These are phyloP conservation scores for Ptiloglossa arizonensis DNA, from an alignment of 1,140 invertebrate species.

Conservation along the genomic window DNA sequence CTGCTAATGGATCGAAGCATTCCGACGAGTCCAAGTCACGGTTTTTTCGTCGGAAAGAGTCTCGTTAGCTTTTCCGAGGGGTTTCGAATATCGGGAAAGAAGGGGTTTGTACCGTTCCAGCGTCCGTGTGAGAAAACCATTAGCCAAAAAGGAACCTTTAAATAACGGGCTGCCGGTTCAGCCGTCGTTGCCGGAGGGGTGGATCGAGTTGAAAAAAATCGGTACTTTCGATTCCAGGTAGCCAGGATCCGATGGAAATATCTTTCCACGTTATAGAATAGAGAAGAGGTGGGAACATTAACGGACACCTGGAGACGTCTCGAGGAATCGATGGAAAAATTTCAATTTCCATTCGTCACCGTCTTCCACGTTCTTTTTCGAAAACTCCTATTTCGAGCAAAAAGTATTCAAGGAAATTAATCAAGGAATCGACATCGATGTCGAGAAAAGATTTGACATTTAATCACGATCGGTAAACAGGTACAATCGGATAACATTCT, in stretches of 20 bases:
- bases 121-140: constrained; percentile 76
- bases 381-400: background rate
- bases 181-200: constrained; percentile 57
- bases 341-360: background rate
- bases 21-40: constrained; percentile 1
- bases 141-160: constrained; percentile 72
- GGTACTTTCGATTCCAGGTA: constrained; percentile 76
- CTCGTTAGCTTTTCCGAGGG: constrained; percentile 44
- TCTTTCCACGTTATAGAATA: constrained; percentile 31
- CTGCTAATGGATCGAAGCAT: background rate
- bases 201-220: constrained; percentile 67
- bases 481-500: too few relatives aligned
- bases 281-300: background rate
- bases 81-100: constrained; percentile 65
- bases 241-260: constrained; percentile 45
- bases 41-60: constrained; percentile 32
- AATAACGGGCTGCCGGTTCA: constrained; percentile 69
- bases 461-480: too few relatives aligned
- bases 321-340: background rate
- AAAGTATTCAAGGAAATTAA: too few relatives aligned
- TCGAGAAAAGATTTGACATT: too few relatives aligned
- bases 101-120: constrained; percentile 72
- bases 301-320: constrained; percentile 8
- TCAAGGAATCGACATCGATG: too few relatives aligned
- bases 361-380: background rate